Conservation (phyloP, 2,888 invertebrate species). For the Adineta ricciae region DNA sequence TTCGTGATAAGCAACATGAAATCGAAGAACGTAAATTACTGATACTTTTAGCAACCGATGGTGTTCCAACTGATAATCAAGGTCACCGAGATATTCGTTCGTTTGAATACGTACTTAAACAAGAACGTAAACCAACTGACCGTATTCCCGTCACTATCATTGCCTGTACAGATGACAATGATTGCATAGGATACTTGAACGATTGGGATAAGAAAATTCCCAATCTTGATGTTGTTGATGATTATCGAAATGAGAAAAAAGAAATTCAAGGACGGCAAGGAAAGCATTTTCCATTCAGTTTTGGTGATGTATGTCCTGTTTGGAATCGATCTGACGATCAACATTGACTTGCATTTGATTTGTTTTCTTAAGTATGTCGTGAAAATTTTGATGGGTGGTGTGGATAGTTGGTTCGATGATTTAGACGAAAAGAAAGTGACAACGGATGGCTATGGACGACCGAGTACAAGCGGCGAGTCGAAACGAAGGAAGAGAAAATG, state of each 20-base stretch:
- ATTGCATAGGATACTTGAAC: constrained; percentile 31
- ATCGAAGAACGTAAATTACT: constrained; percentile 28
- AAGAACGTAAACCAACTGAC: background rate
- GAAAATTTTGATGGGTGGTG: background rate
- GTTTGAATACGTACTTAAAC: constrained; percentile 28
- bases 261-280: constrained; percentile 25
- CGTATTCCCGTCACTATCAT: constrained; percentile 23
- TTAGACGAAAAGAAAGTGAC: background rate
- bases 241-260: constrained; percentile 29
- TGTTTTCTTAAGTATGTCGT: background rate
- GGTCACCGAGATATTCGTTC: constrained; percentile 25
- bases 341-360: background rate
- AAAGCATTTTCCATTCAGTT: constrained; percentile 24
- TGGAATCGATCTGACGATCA: too few species aligned
- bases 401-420: constrained; percentile 13
- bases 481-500: background rate
- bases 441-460: background rate
- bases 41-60: constrained; percentile 32
- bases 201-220: constrained; percentile 32
- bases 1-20: constrained; percentile 18
- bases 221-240: constrained; percentile 32
- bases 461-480: background rate
- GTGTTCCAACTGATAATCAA: constrained; percentile 30
- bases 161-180: constrained; percentile 33
- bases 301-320: constrained; percentile 25